These are phyloP conservation scores for Andricus curvator DNA, from an alignment of 2,888 invertebrate species.

Conservation along the genomic window DNA sequence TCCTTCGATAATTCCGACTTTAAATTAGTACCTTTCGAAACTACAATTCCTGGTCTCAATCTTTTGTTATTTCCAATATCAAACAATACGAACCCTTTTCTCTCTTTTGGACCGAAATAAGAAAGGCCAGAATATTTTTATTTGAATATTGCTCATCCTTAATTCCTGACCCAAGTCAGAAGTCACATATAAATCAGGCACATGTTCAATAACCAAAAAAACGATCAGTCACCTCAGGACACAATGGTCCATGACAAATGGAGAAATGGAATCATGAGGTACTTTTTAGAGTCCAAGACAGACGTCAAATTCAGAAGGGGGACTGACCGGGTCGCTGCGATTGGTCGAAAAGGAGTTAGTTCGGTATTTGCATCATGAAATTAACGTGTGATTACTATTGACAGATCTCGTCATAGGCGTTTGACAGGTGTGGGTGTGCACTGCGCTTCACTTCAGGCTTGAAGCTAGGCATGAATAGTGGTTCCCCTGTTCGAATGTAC, in stretches of 20 bases:
- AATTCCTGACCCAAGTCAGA: background rate
- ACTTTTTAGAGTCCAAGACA: conserved; percentile 27
- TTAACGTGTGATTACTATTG: conserved; percentile 70
- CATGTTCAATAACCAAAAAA: background rate
- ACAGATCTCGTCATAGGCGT: conserved; percentile 59
- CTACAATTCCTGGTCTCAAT: background rate
- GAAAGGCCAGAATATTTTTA: background rate
- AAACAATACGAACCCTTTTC: background rate
- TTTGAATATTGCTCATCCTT: background rate
- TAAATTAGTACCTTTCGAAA: background rate
- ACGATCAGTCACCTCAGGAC: conserved; percentile 45
- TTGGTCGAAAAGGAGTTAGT: conserved; percentile 33
- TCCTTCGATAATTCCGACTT: background rate
- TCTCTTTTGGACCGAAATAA: background rate
- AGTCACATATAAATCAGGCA: background rate
- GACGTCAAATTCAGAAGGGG: conserved; percentile 37
- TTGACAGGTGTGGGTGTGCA: conserved; percentile 64
- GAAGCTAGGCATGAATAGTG: conserved; percentile 59
- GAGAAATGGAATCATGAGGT: conserved; percentile 45
- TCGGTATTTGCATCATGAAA: conserved; percentile 55
- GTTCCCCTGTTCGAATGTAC: conserved; percentile 55
- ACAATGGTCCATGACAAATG: conserved; percentile 45
- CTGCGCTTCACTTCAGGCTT: conserved; percentile 52
- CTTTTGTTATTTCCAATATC: background rate
- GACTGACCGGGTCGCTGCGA: conserved; percentile 47